Conservation (phyloP, 2,113 vertebrate species). For the Ophiodon elongatus region DNA sequence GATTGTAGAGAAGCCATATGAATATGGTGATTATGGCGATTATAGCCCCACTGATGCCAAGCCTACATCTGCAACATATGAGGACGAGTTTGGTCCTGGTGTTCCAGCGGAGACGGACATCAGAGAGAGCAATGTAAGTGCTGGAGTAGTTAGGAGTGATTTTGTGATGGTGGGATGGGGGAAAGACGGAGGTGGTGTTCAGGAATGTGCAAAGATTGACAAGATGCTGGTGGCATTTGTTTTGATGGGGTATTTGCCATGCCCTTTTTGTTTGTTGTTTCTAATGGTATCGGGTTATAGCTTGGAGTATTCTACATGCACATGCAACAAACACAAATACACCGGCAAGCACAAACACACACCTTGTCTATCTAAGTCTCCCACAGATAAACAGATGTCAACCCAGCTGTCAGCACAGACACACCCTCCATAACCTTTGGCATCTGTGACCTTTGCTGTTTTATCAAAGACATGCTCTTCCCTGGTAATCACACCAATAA, state of each 20-base stretch:
- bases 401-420: conserved; percentile 44
- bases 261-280: conserved; percentile 57
- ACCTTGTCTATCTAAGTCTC: conserved; percentile 36
- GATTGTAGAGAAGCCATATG: conserved; percentile 82
- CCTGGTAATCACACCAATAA: conserved; percentile 19
- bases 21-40: conserved; percentile 89
- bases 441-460: conserved; percentile 48
- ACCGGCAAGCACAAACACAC: conserved; percentile 40
- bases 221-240: conserved; percentile 44
- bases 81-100: conserved; percentile 93
- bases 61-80: conserved; percentile 82
- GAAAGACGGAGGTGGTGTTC: background rate
- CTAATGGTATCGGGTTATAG: conserved; percentile 39
- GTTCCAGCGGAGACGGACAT: conserved; percentile 94
- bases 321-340: conserved; percentile 43
- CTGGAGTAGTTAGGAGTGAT: background rate
- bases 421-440: conserved; percentile 49
- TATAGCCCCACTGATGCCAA: conserved; percentile 89
- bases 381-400: conserved; percentile 61
- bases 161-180: background rate
- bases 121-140: conserved; percentile 94
- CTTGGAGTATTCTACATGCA: conserved; percentile 24
- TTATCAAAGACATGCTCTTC: conserved; percentile 48
- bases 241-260: conserved; percentile 15
- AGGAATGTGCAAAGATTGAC: conserved; percentile 54